Percentiles rank a stretch among this genome's conserved stretches.
Evolutionary conservation across 2,797 vertebrate species (phyloP).

Genomic region (Crossoptilon crossoptilon): DNA sequence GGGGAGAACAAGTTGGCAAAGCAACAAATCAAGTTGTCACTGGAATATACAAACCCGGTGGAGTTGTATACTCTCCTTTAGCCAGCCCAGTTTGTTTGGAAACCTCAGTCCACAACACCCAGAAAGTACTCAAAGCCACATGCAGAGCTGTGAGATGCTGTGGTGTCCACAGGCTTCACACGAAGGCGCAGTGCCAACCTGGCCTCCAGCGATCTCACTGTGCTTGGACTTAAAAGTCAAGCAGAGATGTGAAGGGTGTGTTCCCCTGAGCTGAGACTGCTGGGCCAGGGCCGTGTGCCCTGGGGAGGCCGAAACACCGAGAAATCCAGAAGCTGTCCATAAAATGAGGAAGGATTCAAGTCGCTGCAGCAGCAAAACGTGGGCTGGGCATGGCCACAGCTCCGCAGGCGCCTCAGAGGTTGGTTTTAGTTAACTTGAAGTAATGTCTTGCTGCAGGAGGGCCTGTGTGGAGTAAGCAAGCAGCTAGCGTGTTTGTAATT

Average conservation of each 20-base stretch:
- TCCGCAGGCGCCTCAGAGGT: not conserved
- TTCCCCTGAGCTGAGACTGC: not conserved
- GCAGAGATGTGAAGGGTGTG: not conserved
- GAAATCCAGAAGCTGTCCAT: not conserved
- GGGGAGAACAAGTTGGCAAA: not conserved
- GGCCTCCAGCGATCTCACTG: not conserved
- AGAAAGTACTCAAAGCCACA: not conserved
- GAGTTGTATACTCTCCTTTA: not conserved
- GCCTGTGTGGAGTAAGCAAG: not conserved
- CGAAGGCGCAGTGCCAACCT: not conserved
- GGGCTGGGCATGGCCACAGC: fast-evolving
- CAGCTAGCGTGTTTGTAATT: fast-evolving
- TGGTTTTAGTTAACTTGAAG: not conserved
- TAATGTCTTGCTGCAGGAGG: not conserved
- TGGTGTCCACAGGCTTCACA: fast-evolving
- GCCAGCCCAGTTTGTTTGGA: not conserved
- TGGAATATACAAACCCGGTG: not conserved
- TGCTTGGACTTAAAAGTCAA: not conserved
- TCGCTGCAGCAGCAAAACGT: not conserved
- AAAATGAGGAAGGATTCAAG: fast-evolving
- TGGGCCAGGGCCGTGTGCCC: not conserved
- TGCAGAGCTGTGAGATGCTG: not conserved
- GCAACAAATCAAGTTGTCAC: not conserved
- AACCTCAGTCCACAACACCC: not conserved
- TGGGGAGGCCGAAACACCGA: not conserved